Evolutionary conservation across 2,888 invertebrate genomes (phyloP), one percentile per base, ranked within the genome.

Genomic region (Dryomyza anilis): DNA sequence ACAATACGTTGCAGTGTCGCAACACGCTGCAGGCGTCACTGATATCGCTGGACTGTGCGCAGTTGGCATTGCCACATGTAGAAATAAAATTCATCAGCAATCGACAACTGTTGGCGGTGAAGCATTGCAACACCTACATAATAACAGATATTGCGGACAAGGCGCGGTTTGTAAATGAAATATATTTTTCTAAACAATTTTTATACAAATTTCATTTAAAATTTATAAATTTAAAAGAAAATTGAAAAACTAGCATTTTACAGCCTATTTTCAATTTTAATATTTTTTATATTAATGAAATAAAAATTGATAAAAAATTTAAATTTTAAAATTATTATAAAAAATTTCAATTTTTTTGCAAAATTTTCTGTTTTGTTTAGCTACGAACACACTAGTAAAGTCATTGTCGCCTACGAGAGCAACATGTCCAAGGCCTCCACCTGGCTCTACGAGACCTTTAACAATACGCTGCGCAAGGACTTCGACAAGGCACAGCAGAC

Each of bases 121-220:
- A 76, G 55, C 83, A 83, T 66, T 78, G 81, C 14, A 81, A 79
- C 55, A 77, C 77, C 2, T 83, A 83, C 63, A 70, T 83, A 59
- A 73, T 83, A 29, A 83, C 83, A 0, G 83, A 83, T 66, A 76
- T 83, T 60, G 81, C 80, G n/a, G 79, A 81, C 70, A 66, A 74
- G 27, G 70, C 73, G 3, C 71, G 81, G 81, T 81, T 36, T 2
- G 25, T 33, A 1, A n/a, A n/a, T n/a, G n/a, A n/a, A n/a, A n/a
- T n/a, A n/a, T n/a, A n/a, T n/a, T n/a, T n/a, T n/a, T 14, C 0
- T n/a, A n/a, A n/a, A n/a, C n/a, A n/a, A n/a, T n/a, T n/a, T n/a
- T n/a, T n/a, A n/a, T n/a, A n/a, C n/a, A n/a, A n/a, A n/a, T n/a
- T n/a, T n/a, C n/a, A n/a, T n/a, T n/a, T n/a, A n/a, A n/a, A n/a